A percentile compares a stretch with the other conserved stretches of the same genome.
Conservation (phyloP, 2,113 vertebrate genomes). For the Bucco capensis region DNA sequence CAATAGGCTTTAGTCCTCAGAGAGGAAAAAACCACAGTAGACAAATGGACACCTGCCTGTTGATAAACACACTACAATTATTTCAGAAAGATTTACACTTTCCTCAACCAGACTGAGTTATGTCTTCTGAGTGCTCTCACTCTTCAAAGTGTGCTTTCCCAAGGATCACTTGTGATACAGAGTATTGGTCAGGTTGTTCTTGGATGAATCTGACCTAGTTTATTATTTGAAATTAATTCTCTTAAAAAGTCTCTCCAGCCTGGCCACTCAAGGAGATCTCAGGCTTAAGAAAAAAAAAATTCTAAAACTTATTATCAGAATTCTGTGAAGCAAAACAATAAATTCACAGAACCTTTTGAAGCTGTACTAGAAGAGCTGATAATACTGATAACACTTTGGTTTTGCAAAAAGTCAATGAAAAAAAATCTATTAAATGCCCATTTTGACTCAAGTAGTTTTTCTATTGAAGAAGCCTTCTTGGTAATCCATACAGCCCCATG, state of each 20-base stretch:
- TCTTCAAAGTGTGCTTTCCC: neutral
- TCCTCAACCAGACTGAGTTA: neutral
- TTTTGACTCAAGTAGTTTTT: neutral
- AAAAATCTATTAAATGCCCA: neutral
- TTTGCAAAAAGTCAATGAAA: neutral
- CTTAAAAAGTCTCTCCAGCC: neutral
- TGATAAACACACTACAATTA: neutral
- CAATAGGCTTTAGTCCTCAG: neutral
- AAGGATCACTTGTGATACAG: neutral
- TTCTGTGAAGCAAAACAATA: neutral
- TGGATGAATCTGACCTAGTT: neutral
- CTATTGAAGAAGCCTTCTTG: neutral
- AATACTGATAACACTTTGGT: neutral
- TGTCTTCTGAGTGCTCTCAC: neutral
- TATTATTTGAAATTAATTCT: neutral
- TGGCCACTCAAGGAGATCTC: neutral
- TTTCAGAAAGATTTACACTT: neutral
- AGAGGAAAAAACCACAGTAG: rapidly evolving
- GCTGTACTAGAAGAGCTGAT: neutral
- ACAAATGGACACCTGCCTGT: neutral
- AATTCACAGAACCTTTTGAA: neutral
- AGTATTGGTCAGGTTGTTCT: neutral
- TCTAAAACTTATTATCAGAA: neutral
- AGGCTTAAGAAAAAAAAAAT: neutral
- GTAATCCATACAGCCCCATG: neutral